Conservation (phyloP, 2,888 invertebrate species). For the Orgyia antiqua region DNA sequence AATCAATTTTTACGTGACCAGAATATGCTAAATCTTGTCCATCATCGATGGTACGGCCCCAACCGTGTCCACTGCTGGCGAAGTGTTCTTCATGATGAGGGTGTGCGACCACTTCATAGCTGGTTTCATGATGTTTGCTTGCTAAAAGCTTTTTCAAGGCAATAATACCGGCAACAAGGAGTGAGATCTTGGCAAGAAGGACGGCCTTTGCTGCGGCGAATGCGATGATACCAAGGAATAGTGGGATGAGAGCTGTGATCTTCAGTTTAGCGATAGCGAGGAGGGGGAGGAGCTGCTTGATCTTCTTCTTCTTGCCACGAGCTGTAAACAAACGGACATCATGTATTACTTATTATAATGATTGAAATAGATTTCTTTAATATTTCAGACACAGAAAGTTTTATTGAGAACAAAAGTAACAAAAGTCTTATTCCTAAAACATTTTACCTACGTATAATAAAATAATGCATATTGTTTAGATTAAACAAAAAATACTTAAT, state of each 20-base stretch:
- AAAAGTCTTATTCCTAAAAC: too few relatives aligned
- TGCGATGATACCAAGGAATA: slow-evolving; percentile 85
- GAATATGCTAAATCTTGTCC: slow-evolving; percentile 80
- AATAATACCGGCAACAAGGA: slow-evolving; percentile 86
- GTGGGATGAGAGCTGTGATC: slow-evolving; percentile 85
- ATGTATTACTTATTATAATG: too few relatives aligned
- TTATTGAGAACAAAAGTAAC: too few relatives aligned
- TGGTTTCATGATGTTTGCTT: slow-evolving; percentile 81
- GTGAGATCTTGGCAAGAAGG: slow-evolving; percentile 88
- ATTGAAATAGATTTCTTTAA: too few relatives aligned
- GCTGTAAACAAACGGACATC: too few relatives aligned
- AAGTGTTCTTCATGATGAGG: slow-evolving; percentile 80
- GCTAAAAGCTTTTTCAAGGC: slow-evolving; percentile 83
- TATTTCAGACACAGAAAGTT: too few relatives aligned
- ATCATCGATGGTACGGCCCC: slow-evolving; percentile 79
- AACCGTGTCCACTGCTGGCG: slow-evolving; percentile 77
- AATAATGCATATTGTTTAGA: too few relatives aligned
- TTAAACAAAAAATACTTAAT: too few relatives aligned
- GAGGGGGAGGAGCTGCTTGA: slow-evolving; percentile 86
- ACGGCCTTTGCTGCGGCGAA: slow-evolving; percentile 92
- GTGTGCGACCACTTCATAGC: slow-evolving; percentile 87
- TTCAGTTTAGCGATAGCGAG: slow-evolving; percentile 88
- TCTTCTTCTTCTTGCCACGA: slow-evolving; percentile 88
- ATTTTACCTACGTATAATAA: too few relatives aligned
- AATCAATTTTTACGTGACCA: slow-evolving; percentile 69